Evolutionary conservation across 2,113 vertebrate genomes (phyloP), one percentile per base, ranked within the genome.

Genomic region (Eidolon helvum): DNA sequence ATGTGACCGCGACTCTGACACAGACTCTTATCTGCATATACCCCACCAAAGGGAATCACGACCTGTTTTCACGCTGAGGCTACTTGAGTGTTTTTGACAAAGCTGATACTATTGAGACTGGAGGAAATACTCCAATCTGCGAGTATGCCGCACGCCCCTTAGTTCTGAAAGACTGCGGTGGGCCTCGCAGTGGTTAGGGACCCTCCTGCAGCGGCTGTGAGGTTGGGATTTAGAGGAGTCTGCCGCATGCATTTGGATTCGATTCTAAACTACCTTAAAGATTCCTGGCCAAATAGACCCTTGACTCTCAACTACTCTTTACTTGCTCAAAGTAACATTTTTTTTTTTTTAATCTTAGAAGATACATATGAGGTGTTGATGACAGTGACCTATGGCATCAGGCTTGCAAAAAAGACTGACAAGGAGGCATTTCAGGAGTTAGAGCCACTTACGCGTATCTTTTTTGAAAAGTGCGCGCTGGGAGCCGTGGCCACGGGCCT

Each of bases 191-290:
- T 26, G 3, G 2, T 35, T n/a, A 40, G 19, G 21, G n/a, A 2
- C 6, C 14, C 24, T 78, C 24, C 33, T 38, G 48, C 40, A n/a
- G 40, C 0, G 1, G 43, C 21, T 10, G 0, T 15, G 53, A 6
- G 21, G 12, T 10, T 38, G 65, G 28, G n/a, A 8, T 40, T 38
- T 55, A 28, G 48, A 45, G 66, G 7, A 2, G 4, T 8, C 8
- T 59, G 7, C 38, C 26, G 24, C 6, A 28, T 12, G 21, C 14
- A 40, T 87, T 40, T 59, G 45, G 26, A 14, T 57, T 30, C 40
- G 24, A 61, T 9, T 79, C n/a, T 21, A 65, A 71, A 40, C 14
- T 38, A 14, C 45, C 26, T 21, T 57, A 33, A 48, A 28, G n/a
- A 33, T 48, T 38, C 38, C 53, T 83, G 24, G 69, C 24, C 26